A percentile compares a stretch with the other conserved stretches of the same genome.
Evolutionary conservation across 2,797 vertebrate species (phyloP).

Genomic region (Borostomias antarcticus): DNA sequence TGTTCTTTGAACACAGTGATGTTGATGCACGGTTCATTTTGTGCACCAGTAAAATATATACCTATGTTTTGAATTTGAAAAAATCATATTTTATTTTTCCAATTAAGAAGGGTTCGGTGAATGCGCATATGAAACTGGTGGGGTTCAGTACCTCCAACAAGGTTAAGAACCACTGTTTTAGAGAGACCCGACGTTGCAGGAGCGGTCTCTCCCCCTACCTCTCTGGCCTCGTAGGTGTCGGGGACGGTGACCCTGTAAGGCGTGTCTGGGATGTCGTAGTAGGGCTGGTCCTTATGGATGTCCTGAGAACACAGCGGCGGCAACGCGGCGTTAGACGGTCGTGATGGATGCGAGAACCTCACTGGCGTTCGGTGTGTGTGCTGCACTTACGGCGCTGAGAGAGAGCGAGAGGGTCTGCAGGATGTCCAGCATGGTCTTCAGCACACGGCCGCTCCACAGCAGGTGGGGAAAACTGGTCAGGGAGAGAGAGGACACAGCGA

Average conservation of each 20-base stretch:
- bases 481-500: neutral
- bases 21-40: too few relatives aligned
- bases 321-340: constrained; percentile 5
- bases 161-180: too few relatives aligned
- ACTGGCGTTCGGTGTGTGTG: too few relatives aligned
- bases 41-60: too few relatives aligned
- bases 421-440: constrained; percentile 96
- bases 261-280: constrained; percentile 94
- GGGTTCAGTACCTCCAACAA: too few relatives aligned
- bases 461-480: constrained; percentile 88
- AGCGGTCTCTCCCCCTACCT: constrained; percentile 74
- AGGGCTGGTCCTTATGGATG: constrained; percentile 96
- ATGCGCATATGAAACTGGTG: too few relatives aligned
- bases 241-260: constrained; percentile 93
- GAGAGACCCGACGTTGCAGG: too few relatives aligned
- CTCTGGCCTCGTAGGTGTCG: constrained; percentile 91
- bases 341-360: too few relatives aligned
- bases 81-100: too few relatives aligned
- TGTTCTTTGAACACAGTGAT: too few relatives aligned
- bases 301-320: constrained; percentile 75
- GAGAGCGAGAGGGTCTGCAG: constrained; percentile 94
- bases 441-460: constrained; percentile 92
- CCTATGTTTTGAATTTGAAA: too few relatives aligned
- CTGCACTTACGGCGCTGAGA: constrained; percentile 85
- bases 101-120: too few relatives aligned